Evolutionary conservation across 2,797 vertebrate species (phyloP), one percentile per base, ranked within the genome.

Genomic region (Sebastes hopkinsi): DNA sequence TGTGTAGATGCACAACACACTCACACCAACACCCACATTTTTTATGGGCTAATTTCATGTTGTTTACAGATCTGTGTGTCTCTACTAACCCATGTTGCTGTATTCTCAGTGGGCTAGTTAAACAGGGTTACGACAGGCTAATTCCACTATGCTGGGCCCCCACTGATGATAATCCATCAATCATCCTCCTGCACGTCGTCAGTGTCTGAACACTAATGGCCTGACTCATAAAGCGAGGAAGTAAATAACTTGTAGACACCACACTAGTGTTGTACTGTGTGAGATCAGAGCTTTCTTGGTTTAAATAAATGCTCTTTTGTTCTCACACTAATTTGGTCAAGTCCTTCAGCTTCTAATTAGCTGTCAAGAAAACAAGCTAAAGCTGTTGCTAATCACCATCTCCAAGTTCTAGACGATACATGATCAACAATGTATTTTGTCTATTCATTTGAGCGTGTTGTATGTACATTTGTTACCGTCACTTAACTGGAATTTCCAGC

Each of bases 1-100:
- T 75, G 32, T 76, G 75, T 3, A 56, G 74, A 85, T 54, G 67
- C 46, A 84, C 27, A 61, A 54, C 20, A 13, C 76, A 71, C 72
- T 25, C 20, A 29, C 30, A 36, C 68, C 38, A 5, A 67, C 56
- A 69, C 29, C 6, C 60, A 67, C 75, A 55, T 56, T 79, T 83
- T 91, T 91, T 92, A 91, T 91, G 81, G 81, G 79, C 79, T 91
- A 84, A 90, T 93, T 92, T 92, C 75, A 81, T 81, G 83, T 89
- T 92, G 88, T 92, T 94, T 90, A 93, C 88, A 90, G 85, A 91
- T 89, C 38, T 69, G 65, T 82, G 61, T 70, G 2, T 80, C 75
- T 78, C 65, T 60, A 74, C 66, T 50, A 79, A 73, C 84, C 82
- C 69, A 46, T 69, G 75, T 59, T 56, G 64, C 76, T 80, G 54